phyloP scores from a whole-genome alignment of 2,888 invertebrate genomes.

The Amblyteles armatorius region DNA sequence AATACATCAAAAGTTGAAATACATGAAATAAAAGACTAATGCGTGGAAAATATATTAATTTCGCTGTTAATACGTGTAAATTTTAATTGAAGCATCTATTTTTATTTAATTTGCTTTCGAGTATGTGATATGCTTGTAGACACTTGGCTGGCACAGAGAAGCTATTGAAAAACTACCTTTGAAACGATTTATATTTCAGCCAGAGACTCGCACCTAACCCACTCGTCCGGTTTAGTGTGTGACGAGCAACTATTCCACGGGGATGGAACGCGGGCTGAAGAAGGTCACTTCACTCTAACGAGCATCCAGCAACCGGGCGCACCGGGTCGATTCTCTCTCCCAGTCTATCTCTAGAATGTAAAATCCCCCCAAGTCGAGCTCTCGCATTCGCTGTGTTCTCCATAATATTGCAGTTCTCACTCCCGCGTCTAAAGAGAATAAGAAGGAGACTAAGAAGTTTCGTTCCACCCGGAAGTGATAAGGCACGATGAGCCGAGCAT shows the following conservation, averaged over 20 bases:
- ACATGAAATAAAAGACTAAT: not conserved
- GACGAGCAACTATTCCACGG: conserved; percentile 12
- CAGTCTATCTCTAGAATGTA: conserved; percentile 8
- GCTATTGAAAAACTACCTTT: not conserved
- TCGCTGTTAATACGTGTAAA: too few species aligned
- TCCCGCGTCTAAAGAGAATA: conserved; percentile 1
- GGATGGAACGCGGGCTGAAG: conserved; percentile 23
- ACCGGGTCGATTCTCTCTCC: conserved; percentile 12
- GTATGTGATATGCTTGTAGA: not conserved
- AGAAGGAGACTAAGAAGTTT: conserved; percentile 16
- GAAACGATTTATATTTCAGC: not conserved
- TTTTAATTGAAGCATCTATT: not conserved
- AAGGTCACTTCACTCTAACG: conserved; percentile 44
- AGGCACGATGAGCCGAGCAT: conserved; percentile 6
- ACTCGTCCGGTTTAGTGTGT: not conserved
- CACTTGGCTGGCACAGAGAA: not conserved
- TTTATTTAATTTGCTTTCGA: not conserved
- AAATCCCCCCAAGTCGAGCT: not conserved
- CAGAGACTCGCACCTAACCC: not conserved
- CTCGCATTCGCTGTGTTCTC: conserved; percentile 7
- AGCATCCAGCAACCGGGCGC: conserved; percentile 1
- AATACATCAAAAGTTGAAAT: not conserved
- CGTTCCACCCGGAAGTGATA: conserved; percentile 39
- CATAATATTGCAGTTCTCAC: conserved; percentile 33
- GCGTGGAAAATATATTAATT: not conserved